These are phyloP conservation scores for Pristiophorus japonicus DNA, from an alignment of 2,113 vertebrate species.

Conservation along the genomic window DNA sequence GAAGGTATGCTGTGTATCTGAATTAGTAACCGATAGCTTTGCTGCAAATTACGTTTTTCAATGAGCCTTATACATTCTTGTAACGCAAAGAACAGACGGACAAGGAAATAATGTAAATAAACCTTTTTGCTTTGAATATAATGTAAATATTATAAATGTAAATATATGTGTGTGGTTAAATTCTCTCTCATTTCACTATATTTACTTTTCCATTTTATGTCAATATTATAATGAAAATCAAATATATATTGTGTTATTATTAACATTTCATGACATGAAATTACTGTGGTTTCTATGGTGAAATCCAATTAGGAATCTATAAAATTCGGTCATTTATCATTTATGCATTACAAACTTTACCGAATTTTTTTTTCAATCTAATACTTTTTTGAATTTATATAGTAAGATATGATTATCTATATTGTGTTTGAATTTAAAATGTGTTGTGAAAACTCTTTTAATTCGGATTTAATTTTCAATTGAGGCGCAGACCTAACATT, in stretches of 20 bases:
- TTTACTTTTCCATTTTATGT: neutral
- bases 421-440: neutral
- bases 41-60: neutral
- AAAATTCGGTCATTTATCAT: too few relatives aligned
- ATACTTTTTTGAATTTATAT: neutral
- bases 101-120: neutral
- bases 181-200: neutral
- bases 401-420: neutral
- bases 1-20: constrained; percentile 42
- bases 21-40: neutral
- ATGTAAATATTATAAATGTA: constrained; percentile 27
- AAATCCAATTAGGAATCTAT: neutral
- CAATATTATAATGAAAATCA: neutral
- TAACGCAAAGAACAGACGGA: neutral
- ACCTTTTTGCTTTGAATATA: neutral
- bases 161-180: neutral
- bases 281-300: neutral
- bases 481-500: neutral
- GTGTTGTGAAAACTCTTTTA: neutral
- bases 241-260: neutral
- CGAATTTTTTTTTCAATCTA: neutral
- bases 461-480: neutral
- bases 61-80: neutral
- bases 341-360: neutral
- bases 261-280: neutral